These are phyloP conservation scores for Spongia lamella DNA, from an alignment of 37 sponge, comb jelly and placozoan genomes.

Conservation along the genomic window DNA sequence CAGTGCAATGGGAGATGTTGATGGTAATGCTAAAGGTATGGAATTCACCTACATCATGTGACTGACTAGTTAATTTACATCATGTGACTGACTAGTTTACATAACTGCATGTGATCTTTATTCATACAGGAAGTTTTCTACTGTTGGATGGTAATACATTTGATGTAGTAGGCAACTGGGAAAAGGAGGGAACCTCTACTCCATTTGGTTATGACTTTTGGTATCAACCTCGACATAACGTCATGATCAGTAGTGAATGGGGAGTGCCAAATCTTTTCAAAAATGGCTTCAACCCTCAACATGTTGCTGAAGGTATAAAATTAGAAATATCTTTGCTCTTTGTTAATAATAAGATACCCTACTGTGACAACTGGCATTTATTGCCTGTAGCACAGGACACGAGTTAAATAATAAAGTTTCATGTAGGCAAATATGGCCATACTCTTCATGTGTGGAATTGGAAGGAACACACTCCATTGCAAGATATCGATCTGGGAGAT, in stretches of 20 bases:
- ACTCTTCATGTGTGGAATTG: conserved; percentile 86
- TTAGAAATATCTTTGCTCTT: not conserved
- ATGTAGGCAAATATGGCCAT: conserved; percentile 74
- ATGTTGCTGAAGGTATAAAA: conserved; percentile 64
- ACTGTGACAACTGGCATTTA: no score
- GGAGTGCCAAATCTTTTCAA: conserved; percentile 76
- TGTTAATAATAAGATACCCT: not conserved
- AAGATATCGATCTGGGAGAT: conserved; percentile 78
- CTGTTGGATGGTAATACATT: conserved; percentile 72
- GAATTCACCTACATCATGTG: no score
- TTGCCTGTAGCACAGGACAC: no score
- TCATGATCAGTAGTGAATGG: conserved; percentile 93
- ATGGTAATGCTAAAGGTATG: conserved; percentile 76
- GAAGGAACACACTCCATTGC: conserved; percentile 57
- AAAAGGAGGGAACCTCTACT: conserved; percentile 40
- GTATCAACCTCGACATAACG: conserved; percentile 91
- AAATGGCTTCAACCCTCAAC: conserved; percentile 72
- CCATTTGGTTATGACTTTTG: conserved; percentile 92
- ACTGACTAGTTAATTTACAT: no score
- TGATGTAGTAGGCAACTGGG: conserved; percentile 85
- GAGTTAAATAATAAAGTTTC: no score
- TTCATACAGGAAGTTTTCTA: conserved; percentile 67
- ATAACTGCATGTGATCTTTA: not conserved
- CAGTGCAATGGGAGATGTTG: conserved; percentile 76
- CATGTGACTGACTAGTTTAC: no score